These are phyloP conservation scores for Brassicogethes aeneus DNA, from an alignment of 2,888 invertebrate species.

Conservation along the genomic window DNA sequence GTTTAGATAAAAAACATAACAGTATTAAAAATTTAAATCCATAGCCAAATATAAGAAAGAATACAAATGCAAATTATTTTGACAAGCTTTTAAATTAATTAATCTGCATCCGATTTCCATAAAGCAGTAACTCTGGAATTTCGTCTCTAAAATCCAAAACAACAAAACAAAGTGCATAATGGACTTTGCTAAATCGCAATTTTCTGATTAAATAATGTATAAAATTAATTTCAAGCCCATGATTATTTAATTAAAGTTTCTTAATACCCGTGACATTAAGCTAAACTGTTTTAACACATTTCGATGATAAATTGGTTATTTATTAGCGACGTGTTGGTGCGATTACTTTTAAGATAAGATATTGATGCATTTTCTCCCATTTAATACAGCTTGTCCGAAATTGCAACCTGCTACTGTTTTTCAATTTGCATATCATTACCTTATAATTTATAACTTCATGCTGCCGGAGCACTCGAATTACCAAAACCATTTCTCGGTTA, in stretches of 20 bases:
- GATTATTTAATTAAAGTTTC: background rate
- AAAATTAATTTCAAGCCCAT: background rate
- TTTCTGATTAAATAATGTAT: background rate
- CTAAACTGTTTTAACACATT: conserved; percentile 1
- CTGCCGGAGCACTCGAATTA: background rate
- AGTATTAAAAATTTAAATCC: too few relatives aligned
- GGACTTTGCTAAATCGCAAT: background rate
- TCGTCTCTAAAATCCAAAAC: too few relatives aligned
- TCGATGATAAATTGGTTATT: conserved; percentile 1
- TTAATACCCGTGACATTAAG: background rate
- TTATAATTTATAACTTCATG: conserved; percentile 7
- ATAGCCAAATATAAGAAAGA: too few relatives aligned
- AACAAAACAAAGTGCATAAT: background rate
- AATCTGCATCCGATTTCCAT: too few relatives aligned
- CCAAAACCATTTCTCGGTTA: background rate
- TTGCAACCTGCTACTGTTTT: conserved; percentile 13
- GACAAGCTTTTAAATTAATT: too few relatives aligned
- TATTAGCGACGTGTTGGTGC: background rate
- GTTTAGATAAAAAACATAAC: too few relatives aligned
- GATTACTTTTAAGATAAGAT: background rate
- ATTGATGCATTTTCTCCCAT: background rate
- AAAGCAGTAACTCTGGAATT: too few relatives aligned
- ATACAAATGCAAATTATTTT: too few relatives aligned
- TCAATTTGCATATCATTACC: conserved; percentile 14
- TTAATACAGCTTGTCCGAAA: background rate